These are phyloP conservation scores for Mamestra brassicae DNA, from an alignment of 2,888 invertebrate genomes.

Conservation along the genomic window DNA sequence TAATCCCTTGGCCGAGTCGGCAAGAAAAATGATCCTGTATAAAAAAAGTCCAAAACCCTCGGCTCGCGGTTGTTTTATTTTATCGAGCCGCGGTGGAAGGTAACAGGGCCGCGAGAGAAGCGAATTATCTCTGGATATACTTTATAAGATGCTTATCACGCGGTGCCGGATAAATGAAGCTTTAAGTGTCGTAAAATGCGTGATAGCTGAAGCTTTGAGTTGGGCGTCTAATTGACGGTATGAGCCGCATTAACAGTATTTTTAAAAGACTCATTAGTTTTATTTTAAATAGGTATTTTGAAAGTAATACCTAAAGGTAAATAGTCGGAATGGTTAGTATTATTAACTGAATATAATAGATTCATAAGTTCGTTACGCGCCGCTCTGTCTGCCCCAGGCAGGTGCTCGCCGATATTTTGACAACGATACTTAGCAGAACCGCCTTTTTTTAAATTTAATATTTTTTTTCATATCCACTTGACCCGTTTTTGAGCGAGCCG, in stretches of 20 bases:
- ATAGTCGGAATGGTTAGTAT: constrained; percentile 21
- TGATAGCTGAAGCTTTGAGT: constrained; percentile 59
- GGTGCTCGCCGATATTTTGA: constrained; percentile 89
- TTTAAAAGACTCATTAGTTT: constrained; percentile 14
- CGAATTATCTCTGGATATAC: constrained; percentile 86
- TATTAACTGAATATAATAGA: constrained; percentile 44
- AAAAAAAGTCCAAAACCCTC: constrained; percentile 86
- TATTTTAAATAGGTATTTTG: background rate
- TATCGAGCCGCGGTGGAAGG: constrained; percentile 82
- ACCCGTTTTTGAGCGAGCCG: constrained; percentile 81
- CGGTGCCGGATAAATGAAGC: constrained; percentile 64
- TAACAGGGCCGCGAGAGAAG: constrained; percentile 88
- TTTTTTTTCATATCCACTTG: constrained; percentile 82
- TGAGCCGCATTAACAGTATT: constrained; percentile 17
- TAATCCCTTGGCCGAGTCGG: constrained; percentile 84
- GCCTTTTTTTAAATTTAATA: constrained; percentile 85
- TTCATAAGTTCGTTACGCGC: constrained; percentile 81
- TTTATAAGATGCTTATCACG: constrained; percentile 80
- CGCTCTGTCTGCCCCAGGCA: constrained; percentile 83
- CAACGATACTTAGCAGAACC: constrained; percentile 89
- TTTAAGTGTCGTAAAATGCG: constrained; percentile 70
- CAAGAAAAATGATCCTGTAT: constrained; percentile 91
- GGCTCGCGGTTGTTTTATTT: constrained; percentile 89
- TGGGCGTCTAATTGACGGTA: constrained; percentile 41
- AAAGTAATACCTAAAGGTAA: background rate